Conservation (phyloP, 2,888 invertebrate genomes). For the Axea sp. region DNA sequence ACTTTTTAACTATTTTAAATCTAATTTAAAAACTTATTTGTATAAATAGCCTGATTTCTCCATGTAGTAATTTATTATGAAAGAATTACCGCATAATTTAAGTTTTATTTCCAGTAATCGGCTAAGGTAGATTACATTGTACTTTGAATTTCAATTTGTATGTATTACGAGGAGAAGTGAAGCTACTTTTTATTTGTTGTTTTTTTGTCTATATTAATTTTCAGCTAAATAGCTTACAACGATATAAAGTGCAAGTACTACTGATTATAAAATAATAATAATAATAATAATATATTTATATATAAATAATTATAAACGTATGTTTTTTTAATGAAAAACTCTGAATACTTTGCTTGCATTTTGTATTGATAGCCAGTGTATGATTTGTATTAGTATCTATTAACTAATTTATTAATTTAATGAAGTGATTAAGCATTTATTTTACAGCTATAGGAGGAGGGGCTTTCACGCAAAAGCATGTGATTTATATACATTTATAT, state of each 20-base stretch:
- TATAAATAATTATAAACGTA: too few species aligned
- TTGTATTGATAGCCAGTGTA: slow-evolving; percentile 63
- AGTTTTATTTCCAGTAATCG: not conserved
- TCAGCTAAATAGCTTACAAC: slow-evolving; percentile 67
- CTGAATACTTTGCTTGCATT: slow-evolving; percentile 44
- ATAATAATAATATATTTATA: slow-evolving; percentile 12
- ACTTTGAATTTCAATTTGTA: too few species aligned
- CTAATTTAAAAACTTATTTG: slow-evolving; percentile 56
- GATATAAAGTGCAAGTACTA: slow-evolving; percentile 51
- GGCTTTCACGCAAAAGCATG: slow-evolving; percentile 77
- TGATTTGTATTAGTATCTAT: slow-evolving; percentile 69
- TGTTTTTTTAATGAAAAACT: too few species aligned
- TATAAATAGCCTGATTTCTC: slow-evolving; percentile 58
- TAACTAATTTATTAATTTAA: slow-evolving; percentile 76
- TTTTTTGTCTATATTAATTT: slow-evolving; percentile 65
- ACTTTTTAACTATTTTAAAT: slow-evolving; percentile 36
- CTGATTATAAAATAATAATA: too few species aligned
- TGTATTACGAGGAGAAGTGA: slow-evolving; percentile 63
- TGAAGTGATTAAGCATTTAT: slow-evolving; percentile 74
- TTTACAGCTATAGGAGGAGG: slow-evolving; percentile 78
- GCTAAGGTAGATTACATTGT: slow-evolving; percentile 1
- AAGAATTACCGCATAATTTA: not conserved
- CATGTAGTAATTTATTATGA: slow-evolving; percentile 47
- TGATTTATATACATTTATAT: slow-evolving; percentile 68
- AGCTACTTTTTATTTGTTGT: slow-evolving; percentile 46